These are phyloP conservation scores for Tetranychus piercei DNA, from an alignment of 2,888 invertebrate species.

Conservation along the genomic window DNA sequence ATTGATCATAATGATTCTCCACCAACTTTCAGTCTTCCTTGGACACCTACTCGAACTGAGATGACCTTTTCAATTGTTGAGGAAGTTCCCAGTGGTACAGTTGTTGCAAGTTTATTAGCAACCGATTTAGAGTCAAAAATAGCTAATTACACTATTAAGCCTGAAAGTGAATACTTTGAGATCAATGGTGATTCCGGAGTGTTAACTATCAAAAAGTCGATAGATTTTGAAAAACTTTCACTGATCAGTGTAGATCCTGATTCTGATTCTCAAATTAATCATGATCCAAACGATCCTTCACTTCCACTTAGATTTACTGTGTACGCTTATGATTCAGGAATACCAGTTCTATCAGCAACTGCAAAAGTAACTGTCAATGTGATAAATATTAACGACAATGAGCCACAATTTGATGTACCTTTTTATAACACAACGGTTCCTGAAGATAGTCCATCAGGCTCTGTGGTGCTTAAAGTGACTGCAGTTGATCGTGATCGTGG, in stretches of 20 bases:
- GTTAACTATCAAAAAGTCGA: constrained; percentile 51
- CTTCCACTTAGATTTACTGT: constrained; percentile 51
- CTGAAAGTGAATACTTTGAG: constrained; percentile 53
- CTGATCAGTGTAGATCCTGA: background rate
- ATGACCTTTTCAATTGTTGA: constrained; percentile 52
- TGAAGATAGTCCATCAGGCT: constrained; percentile 70
- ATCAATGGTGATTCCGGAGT: constrained; percentile 65
- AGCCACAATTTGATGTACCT: constrained; percentile 88
- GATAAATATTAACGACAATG: constrained; percentile 66
- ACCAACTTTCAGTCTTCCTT: constrained; percentile 48
- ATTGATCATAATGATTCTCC: constrained; percentile 43
- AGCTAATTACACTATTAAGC: constrained; percentile 48
- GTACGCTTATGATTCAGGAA: constrained; percentile 64
- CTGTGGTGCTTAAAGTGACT: constrained; percentile 77
- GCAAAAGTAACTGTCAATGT: constrained; percentile 58
- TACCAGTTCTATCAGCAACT: constrained; percentile 57
- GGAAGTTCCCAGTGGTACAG: constrained; percentile 59
- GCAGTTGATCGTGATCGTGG: constrained; percentile 62
- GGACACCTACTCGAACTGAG: constrained; percentile 46
- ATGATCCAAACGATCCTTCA: background rate
- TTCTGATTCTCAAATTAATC: background rate
- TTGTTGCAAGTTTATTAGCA: constrained; percentile 55
- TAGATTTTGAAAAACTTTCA: constrained; percentile 57
- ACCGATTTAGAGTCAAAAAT: constrained; percentile 62
- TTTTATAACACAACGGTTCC: constrained; percentile 79